phyloP scores from a whole-genome alignment of 2,113 vertebrate species.

The Chrysemys picta region DNA sequence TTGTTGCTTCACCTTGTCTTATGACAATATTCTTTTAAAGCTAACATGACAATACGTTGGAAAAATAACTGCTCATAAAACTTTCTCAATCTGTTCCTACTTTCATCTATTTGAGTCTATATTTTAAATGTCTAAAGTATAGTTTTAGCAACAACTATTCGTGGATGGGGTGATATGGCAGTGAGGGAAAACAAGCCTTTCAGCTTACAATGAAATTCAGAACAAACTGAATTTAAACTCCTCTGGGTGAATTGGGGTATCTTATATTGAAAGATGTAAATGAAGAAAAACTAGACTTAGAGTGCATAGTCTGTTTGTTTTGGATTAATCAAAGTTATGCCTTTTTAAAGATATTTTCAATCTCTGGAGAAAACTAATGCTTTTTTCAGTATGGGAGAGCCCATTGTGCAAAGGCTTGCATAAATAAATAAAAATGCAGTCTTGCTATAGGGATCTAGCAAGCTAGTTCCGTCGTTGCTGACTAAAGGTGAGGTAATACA shows the following conservation, averaged over 20 bases:
- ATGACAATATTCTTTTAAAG: slow-evolving; percentile 1
- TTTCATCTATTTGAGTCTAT: slow-evolving; percentile 51
- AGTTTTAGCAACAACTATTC: background rate
- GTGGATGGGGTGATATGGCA: background rate
- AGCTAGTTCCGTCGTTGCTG: slow-evolving; percentile 32
- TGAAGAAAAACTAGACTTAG: background rate
- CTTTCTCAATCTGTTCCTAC: slow-evolving; percentile 47
- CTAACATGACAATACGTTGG: slow-evolving; percentile 31
- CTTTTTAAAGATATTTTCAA: background rate
- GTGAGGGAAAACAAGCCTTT: background rate
- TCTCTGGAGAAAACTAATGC: background rate
- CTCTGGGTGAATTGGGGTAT: background rate
- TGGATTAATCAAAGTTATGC: background rate
- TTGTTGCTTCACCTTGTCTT: slow-evolving; percentile 63
- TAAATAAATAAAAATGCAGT: background rate
- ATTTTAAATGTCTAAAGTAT: background rate
- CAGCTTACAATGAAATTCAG: background rate
- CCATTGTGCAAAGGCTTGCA: background rate
- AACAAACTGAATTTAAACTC: background rate
- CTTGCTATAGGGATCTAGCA: slow-evolving; percentile 3
- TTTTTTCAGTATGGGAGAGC: slow-evolving; percentile 27
- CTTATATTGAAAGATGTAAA: background rate
- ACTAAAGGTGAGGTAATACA: background rate
- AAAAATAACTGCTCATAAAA: slow-evolving; percentile 6
- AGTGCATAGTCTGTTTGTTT: background rate